These are phyloP conservation scores for Egretta garzetta DNA, from an alignment of 2,113 vertebrate species.

Conservation along the genomic window DNA sequence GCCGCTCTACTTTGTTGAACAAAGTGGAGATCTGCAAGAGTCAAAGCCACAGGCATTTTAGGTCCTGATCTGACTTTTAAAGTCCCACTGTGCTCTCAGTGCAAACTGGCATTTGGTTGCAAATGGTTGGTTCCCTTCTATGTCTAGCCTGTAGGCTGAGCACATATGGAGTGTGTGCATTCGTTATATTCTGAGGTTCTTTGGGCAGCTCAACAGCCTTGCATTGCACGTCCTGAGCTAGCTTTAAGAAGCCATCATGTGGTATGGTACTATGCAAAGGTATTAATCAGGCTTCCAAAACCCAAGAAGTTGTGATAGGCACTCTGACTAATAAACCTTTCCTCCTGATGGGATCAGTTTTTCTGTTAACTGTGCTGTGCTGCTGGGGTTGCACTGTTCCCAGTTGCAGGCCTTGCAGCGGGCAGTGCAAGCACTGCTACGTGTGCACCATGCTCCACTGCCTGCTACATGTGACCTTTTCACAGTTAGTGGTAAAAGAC, in stretches of 20 bases:
- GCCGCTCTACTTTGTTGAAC: neutral
- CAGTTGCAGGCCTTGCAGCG: rapidly evolving
- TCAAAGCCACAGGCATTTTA: neutral
- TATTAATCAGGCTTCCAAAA: neutral
- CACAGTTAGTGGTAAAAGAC: neutral
- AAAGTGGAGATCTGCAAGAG: neutral
- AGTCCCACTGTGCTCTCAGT: neutral
- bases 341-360: neutral
- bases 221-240: neutral
- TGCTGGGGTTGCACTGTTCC: neutral
- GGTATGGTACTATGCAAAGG: neutral
- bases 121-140: neutral
- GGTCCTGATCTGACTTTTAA: neutral
- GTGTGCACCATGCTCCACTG: neutral
- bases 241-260: neutral
- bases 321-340: neutral
- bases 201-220: neutral
- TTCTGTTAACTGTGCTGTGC: neutral
- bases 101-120: neutral
- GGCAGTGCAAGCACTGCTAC: neutral
- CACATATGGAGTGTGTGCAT: rapidly evolving
- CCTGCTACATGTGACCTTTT: neutral
- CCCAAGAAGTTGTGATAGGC: neutral
- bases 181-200: neutral
- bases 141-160: neutral